phyloP scores from a whole-genome alignment of 1,140 invertebrate species.

The Drosophila yakuba region DNA sequence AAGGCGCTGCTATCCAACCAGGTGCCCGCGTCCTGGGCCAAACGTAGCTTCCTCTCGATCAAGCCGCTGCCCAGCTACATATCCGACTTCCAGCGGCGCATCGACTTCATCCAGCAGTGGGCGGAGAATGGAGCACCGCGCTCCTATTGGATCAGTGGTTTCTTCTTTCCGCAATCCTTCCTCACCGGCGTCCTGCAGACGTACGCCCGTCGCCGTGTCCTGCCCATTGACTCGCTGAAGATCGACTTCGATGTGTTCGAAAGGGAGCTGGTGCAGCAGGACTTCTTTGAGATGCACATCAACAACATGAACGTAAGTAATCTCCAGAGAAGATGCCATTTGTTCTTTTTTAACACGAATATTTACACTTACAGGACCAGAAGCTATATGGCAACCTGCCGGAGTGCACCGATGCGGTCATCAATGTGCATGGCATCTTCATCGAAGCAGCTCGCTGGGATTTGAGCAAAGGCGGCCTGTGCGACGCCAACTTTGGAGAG shows the following conservation, averaged over 20 bases:
- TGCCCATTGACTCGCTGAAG: constrained; percentile 94
- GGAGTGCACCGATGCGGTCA: constrained; percentile 88
- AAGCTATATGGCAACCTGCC: constrained; percentile 86
- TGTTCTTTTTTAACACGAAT: no score
- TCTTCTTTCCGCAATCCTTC: constrained; percentile 96
- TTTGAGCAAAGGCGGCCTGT: constrained; percentile 86
- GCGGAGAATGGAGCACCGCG: constrained; percentile 88
- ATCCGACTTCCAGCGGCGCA: constrained; percentile 90
- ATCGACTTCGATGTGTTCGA: constrained; percentile 90
- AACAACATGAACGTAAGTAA: constrained; percentile 61
- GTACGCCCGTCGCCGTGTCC: constrained; percentile 91
- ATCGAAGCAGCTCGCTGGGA: constrained; percentile 95
- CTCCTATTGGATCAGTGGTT: constrained; percentile 95
- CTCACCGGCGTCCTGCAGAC: constrained; percentile 94
- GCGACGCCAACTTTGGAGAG: constrained; percentile 90
- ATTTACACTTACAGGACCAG: constrained; percentile 38
- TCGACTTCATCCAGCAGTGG: constrained; percentile 93
- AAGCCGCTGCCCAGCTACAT: constrained; percentile 94
- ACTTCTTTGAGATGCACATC: constrained; percentile 86
- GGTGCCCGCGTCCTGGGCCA: constrained; percentile 93
- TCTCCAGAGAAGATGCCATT: neutral
- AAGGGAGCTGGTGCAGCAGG: constrained; percentile 88
- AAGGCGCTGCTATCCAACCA: constrained; percentile 91
- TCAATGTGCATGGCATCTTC: constrained; percentile 94
- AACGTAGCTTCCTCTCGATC: constrained; percentile 92